Evolutionary conservation across 2,888 invertebrate genomes (phyloP).

Genomic region (Vanessa cardui): DNA sequence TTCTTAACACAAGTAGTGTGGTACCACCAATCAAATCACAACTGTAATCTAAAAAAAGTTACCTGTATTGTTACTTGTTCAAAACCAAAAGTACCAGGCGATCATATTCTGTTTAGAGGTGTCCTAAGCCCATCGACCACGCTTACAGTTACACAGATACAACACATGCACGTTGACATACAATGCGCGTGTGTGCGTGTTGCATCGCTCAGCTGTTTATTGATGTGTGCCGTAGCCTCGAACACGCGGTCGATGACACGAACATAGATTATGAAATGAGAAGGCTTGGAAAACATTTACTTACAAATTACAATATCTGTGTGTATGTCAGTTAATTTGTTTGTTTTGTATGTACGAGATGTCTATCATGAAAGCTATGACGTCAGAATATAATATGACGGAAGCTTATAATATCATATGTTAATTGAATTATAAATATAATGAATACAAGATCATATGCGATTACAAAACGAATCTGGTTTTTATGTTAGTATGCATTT

Average conservation of each 20-base stretch:
- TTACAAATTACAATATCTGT: background rate
- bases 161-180: constrained; percentile 7
- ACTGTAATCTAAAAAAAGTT: background rate
- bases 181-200: constrained; percentile 45
- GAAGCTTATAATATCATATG: too few relatives aligned
- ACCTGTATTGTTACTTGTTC: constrained; percentile 10
- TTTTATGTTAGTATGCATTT: too few relatives aligned
- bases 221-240: constrained; percentile 64
- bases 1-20: too few relatives aligned
- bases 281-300: background rate
- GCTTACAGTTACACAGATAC: constrained; percentile 19
- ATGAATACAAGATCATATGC: too few relatives aligned
- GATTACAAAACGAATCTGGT: too few relatives aligned
- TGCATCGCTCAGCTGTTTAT: constrained; percentile 70
- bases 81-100: constrained; percentile 12
- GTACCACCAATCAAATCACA: background rate
- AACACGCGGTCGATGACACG: constrained; percentile 63
- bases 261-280: constrained; percentile 49
- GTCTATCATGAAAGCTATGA: too few relatives aligned
- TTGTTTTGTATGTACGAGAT: background rate
- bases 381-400: too few relatives aligned
- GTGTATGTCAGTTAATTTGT: background rate
- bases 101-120: background rate
- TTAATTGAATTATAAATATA: too few relatives aligned
- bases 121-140: background rate